Evolutionary conservation across 2,888 invertebrate genomes (phyloP).

Genomic region (Lottia scabra): DNA sequence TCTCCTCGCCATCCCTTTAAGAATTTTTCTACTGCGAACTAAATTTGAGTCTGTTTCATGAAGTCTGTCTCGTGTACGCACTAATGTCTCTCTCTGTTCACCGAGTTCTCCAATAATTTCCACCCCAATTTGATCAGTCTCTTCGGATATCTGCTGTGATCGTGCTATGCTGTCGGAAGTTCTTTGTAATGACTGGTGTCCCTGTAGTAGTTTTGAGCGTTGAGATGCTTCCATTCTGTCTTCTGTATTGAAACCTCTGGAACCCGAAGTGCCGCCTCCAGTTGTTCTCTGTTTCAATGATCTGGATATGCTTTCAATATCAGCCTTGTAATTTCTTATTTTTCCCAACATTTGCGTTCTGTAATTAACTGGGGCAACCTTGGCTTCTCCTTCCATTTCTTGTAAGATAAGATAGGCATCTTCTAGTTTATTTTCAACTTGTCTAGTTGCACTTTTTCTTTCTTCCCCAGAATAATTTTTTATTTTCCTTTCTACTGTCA

Average conservation of each 20-base stretch:
- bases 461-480: constrained; percentile 57
- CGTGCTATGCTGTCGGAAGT: constrained; percentile 71
- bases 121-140: constrained; percentile 84
- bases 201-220: constrained; percentile 61
- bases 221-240: constrained; percentile 58
- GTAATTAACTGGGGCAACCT: constrained; percentile 61
- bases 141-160: constrained; percentile 81
- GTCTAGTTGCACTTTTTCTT: constrained; percentile 55
- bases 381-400: constrained; percentile 70
- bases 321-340: constrained; percentile 53
- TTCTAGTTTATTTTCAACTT: constrained; percentile 56
- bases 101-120: constrained; percentile 83
- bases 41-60: constrained; percentile 80
- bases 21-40: constrained; percentile 75
- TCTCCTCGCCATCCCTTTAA: constrained; percentile 77
- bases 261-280: constrained; percentile 41
- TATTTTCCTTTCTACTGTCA: constrained; percentile 43
- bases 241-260: constrained; percentile 59
- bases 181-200: constrained; percentile 61
- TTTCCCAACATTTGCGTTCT: constrained; percentile 60
- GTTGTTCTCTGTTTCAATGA: constrained; percentile 35
- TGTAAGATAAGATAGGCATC: constrained; percentile 59
- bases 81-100: constrained; percentile 80
- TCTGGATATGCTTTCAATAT: constrained; percentile 49
- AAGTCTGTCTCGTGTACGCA: constrained; percentile 76